Evolutionary conservation across 1,140 invertebrate genomes (phyloP), one percentile per base, ranked within the genome.

Genomic region (Platorchestia sp.): DNA sequence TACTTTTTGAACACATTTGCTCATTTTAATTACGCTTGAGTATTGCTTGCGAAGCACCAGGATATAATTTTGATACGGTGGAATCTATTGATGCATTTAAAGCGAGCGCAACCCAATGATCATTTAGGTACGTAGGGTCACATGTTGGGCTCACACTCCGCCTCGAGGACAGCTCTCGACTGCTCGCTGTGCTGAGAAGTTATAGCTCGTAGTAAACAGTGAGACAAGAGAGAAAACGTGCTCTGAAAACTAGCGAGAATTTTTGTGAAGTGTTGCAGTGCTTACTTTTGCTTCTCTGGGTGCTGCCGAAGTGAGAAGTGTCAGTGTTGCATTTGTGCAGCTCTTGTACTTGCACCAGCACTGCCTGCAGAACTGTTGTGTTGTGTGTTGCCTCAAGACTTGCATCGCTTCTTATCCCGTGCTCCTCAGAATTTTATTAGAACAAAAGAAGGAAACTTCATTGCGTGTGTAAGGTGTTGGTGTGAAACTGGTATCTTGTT

Each of bases 1-100:
- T 89, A 41, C 87, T 89, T 89, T 89, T 36, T 42, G 41, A 41
- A 7, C 43, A 42, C 87, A 41, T 42, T 89, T 44, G 87, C 87
- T 89, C 87, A 89, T 89, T 89, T 89, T 89, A 22, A 89, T 89
- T 42, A 89, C 87, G 87, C 87, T 89, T 89, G 42, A 41, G n/a
- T 42, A 44, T 89, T 44, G 43, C n/a, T 41, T 43, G 43, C n/a
- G 42, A 42, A 89, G 87, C 87, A 44, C 87, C 41, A 89, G n/a
- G 16, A 42, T 89, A 89, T 44, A 89, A 75, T 75, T 89, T 89
- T 89, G 41, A 89, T 89, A 89, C 87, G 27, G 3, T 44, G 87
- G 42, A 44, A 89, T 89, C 27, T 44, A 41, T 89, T 41, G 87
- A 41, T 89, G 87, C 87, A 89, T 89, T 89, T 89, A 89, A 7